A percentile compares a stretch with the other conserved stretches of the same genome.
Conservation (phyloP, 1,140 invertebrate genomes). For the Bradynema listronoti region DNA sequence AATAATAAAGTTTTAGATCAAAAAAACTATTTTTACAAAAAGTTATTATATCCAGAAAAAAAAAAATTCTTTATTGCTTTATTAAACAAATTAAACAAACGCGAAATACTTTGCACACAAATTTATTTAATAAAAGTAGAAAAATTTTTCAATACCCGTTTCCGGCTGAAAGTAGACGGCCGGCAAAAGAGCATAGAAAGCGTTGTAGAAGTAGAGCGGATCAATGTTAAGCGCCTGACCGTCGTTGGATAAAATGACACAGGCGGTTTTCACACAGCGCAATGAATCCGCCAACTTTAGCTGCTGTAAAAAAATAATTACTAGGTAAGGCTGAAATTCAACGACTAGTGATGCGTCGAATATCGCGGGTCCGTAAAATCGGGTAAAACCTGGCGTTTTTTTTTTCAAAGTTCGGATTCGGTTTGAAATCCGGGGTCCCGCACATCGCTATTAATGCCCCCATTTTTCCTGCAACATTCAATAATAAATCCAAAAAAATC, state of each 20-base stretch:
- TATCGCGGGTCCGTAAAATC: background rate
- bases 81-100: background rate
- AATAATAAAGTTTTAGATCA: background rate
- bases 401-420: background rate
- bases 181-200: conserved; percentile 71
- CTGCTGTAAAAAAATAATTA: conserved; percentile 25
- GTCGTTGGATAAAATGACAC: conserved; percentile 78
- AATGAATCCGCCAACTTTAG: conserved; percentile 64
- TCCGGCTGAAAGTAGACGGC: conserved; percentile 59
- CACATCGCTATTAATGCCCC: background rate
- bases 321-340: background rate
- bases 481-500: background rate
- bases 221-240: conserved; percentile 80
- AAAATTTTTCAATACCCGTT: conserved; percentile 6
- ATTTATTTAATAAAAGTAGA: background rate
- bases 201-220: conserved; percentile 72
- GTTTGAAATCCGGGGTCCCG: background rate
- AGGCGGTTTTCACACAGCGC: conserved; percentile 78
- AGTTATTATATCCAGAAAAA: background rate
- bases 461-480: background rate
- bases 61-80: background rate
- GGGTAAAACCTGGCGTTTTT: background rate
- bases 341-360: background rate
- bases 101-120: background rate
- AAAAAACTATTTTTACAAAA: no score